Percentiles rank a stretch among this genome's conserved stretches.
Evolutionary conservation across 2,797 vertebrate genomes (phyloP).

Genomic region (Ataeniobius toweri): DNA sequence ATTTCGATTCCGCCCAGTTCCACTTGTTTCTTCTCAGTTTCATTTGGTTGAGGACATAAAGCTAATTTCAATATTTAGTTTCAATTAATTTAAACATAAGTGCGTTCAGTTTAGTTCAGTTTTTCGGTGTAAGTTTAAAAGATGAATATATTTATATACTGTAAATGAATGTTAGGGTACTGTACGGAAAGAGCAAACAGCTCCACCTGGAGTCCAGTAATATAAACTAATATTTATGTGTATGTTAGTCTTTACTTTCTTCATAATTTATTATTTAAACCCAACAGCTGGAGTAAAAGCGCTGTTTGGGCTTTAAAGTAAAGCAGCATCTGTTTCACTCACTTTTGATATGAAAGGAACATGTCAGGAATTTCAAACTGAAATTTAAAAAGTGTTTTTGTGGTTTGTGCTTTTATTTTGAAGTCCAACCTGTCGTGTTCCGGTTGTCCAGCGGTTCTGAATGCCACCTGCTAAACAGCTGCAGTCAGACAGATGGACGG

Average conservation of each 20-base stretch:
- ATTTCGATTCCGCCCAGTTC: not conserved
- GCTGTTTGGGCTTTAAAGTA: not conserved
- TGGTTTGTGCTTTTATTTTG: conserved; percentile 33
- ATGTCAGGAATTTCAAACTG: too few species aligned
- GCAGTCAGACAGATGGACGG: not conserved
- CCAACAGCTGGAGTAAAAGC: not conserved
- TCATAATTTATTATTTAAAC: not conserved
- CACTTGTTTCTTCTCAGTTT: not conserved
- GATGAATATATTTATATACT: too few species aligned
- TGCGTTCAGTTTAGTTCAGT: too few species aligned
- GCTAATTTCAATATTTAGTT: too few species aligned
- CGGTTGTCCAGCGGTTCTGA: not conserved
- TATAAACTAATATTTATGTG: not conserved
- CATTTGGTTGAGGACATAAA: not conserved
- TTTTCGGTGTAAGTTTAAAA: too few species aligned
- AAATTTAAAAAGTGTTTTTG: not conserved
- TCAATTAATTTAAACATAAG: too few species aligned
- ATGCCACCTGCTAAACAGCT: not conserved
- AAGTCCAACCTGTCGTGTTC: not conserved
- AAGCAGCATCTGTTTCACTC: not conserved
- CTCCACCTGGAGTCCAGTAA: not conserved
- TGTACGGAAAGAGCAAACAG: not conserved
- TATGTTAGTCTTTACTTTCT: not conserved
- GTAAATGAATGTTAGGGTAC: too few species aligned
- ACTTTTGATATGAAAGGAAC: not conserved